Evolutionary conservation across 2,888 invertebrate genomes (phyloP), one percentile per base, ranked within the genome.

Genomic region (Netelia fuscicornis): DNA sequence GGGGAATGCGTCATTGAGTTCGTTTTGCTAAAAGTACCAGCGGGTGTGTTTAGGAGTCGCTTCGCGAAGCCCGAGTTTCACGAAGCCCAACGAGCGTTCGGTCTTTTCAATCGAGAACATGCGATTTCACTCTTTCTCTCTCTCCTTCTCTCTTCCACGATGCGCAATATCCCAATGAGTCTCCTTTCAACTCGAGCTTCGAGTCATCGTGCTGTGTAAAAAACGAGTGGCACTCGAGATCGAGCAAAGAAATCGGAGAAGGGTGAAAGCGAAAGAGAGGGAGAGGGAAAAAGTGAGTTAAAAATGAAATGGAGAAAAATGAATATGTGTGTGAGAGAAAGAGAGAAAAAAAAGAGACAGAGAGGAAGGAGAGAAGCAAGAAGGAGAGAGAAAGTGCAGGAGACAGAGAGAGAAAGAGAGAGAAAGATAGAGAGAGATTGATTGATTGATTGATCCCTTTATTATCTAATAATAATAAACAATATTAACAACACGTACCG

Each of bases 21-120:
- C 54, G 56, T 42, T 48, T 56, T 42, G 64, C 42, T 17, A n/a
- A 54, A 74, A 44, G 25, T 44, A 6, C 60, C 30, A 65, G n/a
- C 65, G 65, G 25, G 65, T 17, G 70, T 42, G 23, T 72, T 58
- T 65, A 13, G 20, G 48, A 48, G 23, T 20, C 67, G 48, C 37
- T 67, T 62, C 48, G 9, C 13, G 52, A 76, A 76, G 65, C 67
- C 67, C 54, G 42, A 68, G 54, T 68, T 62, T 75, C 17, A 65
- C 71, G 81, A 84, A 84, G 83, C 75, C 71, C 20, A 65, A 48
- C 79, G 60, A 71, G 71, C 60, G 75, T 48, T 30, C 68, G 30
- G 37, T n/a, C 65, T 13, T 56, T 70, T 79, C 62, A 54, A 75
- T 83, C 70, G 62, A 37, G 44, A n/a, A 44, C 44, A 25, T 25